These are phyloP conservation scores for Heliornis fulica DNA, from an alignment of 2,113 vertebrate genomes.

Conservation along the genomic window DNA sequence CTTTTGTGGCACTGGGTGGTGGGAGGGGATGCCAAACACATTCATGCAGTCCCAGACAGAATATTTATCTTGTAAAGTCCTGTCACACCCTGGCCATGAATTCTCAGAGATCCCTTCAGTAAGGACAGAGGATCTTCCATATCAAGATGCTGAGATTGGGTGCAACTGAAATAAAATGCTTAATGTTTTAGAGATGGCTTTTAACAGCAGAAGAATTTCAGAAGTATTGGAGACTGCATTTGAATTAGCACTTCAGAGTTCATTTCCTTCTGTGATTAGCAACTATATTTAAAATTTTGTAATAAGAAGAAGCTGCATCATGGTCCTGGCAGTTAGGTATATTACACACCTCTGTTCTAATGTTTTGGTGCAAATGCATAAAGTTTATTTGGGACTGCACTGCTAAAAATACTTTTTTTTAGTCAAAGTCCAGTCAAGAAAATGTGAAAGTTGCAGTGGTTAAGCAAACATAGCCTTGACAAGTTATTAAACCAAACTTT, in stretches of 20 bases:
- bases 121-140: neutral
- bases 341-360: neutral
- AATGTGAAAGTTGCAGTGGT: neutral
- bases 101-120: neutral
- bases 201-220: neutral
- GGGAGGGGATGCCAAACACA: neutral
- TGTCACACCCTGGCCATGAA: neutral
- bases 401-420: neutral
- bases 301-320: neutral
- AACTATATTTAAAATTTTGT: neutral
- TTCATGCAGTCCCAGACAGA: fast-evolving
- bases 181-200: neutral
- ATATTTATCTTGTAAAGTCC: neutral
- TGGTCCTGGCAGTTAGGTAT: neutral
- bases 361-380: neutral
- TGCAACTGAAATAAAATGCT: fast-evolving
- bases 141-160: fast-evolving
- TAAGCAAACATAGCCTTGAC: neutral
- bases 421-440: neutral
- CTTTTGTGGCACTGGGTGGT: neutral
- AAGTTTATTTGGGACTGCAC: neutral
- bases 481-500: neutral
- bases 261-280: neutral
- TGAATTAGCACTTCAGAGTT: neutral
- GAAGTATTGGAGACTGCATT: neutral